A percentile compares a stretch with the other conserved stretches of the same genome.
phyloP scores from a whole-genome alignment of 2,113 vertebrate genomes.

The Neotragus pygmaeus region DNA sequence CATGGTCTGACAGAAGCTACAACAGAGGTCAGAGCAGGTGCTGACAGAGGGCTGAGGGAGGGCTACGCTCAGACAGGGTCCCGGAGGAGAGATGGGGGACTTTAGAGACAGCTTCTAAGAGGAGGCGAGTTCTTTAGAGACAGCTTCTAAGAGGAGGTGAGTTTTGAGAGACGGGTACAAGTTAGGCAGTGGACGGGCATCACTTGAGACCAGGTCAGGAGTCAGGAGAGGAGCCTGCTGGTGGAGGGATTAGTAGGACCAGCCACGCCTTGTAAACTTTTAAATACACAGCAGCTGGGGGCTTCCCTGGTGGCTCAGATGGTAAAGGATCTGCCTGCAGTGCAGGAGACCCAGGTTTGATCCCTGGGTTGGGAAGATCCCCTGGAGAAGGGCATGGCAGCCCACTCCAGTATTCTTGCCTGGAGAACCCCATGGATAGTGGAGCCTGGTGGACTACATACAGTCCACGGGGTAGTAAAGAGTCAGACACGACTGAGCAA shows the following conservation, averaged over 20 bases:
- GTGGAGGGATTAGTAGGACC: rapidly evolving
- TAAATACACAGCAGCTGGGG: neutral
- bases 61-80: neutral
- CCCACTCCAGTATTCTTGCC: neutral
- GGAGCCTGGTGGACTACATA: neutral
- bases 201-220: neutral
- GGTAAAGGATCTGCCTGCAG: neutral
- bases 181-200: neutral
- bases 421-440: neutral
- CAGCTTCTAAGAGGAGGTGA: neutral
- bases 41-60: neutral
- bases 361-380: neutral
- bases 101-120: neutral
- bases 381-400: neutral
- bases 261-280: neutral
- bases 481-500: neutral
- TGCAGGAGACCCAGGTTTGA: neutral
- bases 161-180: neutral
- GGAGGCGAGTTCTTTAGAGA: neutral
- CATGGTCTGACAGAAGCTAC: neutral
- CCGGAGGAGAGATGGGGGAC: neutral
- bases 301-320: neutral
- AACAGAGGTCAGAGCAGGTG: neutral
- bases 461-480: neutral
- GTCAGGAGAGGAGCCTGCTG: neutral